These are phyloP conservation scores for Glomeris marginata DNA, from an alignment of 2,888 invertebrate species.

Conservation along the genomic window DNA sequence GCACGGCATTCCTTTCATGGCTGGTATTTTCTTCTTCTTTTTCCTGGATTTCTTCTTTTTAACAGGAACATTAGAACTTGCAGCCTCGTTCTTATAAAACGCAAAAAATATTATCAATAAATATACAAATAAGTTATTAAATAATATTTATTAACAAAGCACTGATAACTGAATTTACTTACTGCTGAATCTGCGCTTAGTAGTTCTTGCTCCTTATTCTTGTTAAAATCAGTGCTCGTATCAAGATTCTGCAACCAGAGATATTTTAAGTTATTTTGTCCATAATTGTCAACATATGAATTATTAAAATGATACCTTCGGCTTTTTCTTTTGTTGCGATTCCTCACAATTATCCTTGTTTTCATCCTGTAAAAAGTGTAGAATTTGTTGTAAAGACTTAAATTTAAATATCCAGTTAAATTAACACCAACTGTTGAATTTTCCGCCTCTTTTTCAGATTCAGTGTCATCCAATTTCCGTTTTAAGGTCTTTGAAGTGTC, in stretches of 20 bases:
- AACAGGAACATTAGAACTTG: too few relatives aligned
- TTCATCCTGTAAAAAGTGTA: too few relatives aligned
- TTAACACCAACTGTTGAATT: too few relatives aligned
- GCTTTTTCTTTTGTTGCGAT: too few relatives aligned
- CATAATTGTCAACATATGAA: neutral
- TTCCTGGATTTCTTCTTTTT: slow-evolving; percentile 5
- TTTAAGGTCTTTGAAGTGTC: slow-evolving; percentile 9
- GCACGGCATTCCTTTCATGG: slow-evolving; percentile 9
- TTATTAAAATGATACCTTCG: too few relatives aligned
- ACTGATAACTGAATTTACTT: too few relatives aligned
- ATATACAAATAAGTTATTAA: slow-evolving; percentile 19
- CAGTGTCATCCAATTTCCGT: neutral
- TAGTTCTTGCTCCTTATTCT: neutral
- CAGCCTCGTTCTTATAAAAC: slow-evolving; percentile 27
- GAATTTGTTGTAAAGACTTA: too few relatives aligned
- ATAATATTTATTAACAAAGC: slow-evolving; percentile 15
- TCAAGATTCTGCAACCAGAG: too few relatives aligned
- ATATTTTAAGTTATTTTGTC: slow-evolving; percentile 7
- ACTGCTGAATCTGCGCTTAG: too few relatives aligned
- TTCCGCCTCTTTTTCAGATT: neutral
- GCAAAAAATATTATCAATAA: slow-evolving; percentile 34
- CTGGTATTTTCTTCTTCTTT: slow-evolving; percentile 13
- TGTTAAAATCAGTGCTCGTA: slow-evolving; percentile 14
- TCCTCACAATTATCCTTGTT: too few relatives aligned
- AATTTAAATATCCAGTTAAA: neutral